Evolutionary conservation across 2,888 invertebrate genomes (phyloP), one percentile per base, ranked within the genome.

Genomic region (Stenchaetothrips biformis): DNA sequence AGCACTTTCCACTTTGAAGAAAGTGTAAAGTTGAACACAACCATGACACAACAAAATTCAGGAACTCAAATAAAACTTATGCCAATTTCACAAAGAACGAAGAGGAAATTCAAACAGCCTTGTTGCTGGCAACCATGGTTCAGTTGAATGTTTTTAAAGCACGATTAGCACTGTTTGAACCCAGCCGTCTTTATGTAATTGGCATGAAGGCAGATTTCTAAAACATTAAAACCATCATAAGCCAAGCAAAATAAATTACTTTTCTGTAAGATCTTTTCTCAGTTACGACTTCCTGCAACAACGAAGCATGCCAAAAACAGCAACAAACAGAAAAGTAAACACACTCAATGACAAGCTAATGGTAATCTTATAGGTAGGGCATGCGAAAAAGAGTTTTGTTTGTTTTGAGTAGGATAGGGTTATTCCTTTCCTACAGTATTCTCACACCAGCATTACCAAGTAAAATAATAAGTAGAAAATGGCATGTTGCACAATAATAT

Each of bases 201-300:
- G n/a, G 21, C 67, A 67, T 7, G 9, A 21, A 21, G 7, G 9
- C 67, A n/a, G 21, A 9, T 67, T 67, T 21, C 67, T n/a, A 67
- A 67, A 67, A 67, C 67, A 67, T 67, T 67, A 67, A 67, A 67
- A 67, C 21, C 67, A 21, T 67, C 67, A 67, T 67, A 67, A 18
- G n/a, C 67, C 67, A 67, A 37, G 37, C 37, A 37, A 37, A 37
- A 37, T 37, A 37, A 4, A 37, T 37, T 37, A n/a, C n/a, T 37
- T 37, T 37, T 37, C 4, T 37, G 37, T 37, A 37, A 1, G 37
- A 1, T 37, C 37, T 37, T 37, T 67, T 67, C 21, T 0, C 2
- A 4, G 21, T 67, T n/a, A 21, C 1, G n/a, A 67, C 21, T 67
- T 18, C n/a, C 67, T 21, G 21, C 8, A 21, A 67, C 67, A 67